Base-by-base conservation (phyloP, 2,888 invertebrate species). In the Phorcus lineatus region DNA sequence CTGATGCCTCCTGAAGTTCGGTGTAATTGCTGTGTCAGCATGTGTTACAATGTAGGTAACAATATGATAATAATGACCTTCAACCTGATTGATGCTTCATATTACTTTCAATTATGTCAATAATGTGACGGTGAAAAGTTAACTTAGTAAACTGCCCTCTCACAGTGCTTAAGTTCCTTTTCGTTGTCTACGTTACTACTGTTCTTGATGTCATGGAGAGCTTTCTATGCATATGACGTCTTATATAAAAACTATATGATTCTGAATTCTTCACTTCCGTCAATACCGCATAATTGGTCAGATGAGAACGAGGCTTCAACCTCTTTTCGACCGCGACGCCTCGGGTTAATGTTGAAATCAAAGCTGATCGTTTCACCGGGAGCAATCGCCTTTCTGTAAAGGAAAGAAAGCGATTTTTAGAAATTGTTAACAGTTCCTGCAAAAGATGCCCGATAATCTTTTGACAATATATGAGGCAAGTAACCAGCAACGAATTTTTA, bases 231-330 rank as follows among this genome's bases (percentile, higher is more conserved):
- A 47, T 47, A 47, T 47, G 22, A 19, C 13, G 6, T 57, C 57
- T 7, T 19, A 3, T n/a, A 9, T 9, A 13, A 2, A 36, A 75
- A 16, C 67, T 70, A 78, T 16, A 74, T 36, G 57, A 88, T 86
- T n/a, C 80, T 82, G 57, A 86, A 85, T 11, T 75, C 79, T 0
- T 54, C 74, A 47, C 82, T 84, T 13, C 87, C 86, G 66, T 86
- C 86, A 3, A 88, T 80, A 2, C 86, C 86, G 2, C 86, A 81
- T 7, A 89, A 74, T 79, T 89, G 86, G 62, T 87, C 86, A 0
- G 88, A 87, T 19, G 85, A 85, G 78, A 90, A 89, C 16, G 86
- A 88, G 0, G 87, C 91, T 22, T 82, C 82, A 52, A 91, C 81
- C 62, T 85, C 85, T 0, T 87, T 83, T 0, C 67, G 47, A 6